These are phyloP conservation scores for Archivesica marissinica DNA, from an alignment of 1,140 invertebrate species.

Conservation along the genomic window DNA sequence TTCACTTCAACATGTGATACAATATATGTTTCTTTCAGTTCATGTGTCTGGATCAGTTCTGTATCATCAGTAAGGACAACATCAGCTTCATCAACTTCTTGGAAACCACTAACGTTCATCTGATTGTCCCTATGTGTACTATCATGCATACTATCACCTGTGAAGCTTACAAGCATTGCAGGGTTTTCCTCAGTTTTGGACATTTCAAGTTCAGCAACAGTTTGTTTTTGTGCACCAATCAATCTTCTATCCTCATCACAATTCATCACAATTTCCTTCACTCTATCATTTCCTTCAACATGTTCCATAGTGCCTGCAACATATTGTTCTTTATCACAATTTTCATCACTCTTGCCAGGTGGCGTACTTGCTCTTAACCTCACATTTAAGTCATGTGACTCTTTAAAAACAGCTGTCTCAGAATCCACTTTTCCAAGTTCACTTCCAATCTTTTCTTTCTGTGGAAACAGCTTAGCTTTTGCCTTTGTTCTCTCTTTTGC, in stretches of 20 bases:
- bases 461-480: constrained; percentile 55
- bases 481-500: constrained; percentile 55
- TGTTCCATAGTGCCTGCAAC: not conserved
- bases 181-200: not conserved
- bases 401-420: not conserved
- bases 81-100: not conserved
- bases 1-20: not conserved
- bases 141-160: not conserved
- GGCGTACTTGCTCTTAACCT: not conserved
- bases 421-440: not conserved
- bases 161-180: not conserved
- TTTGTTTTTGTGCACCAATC: not conserved
- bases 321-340: not conserved
- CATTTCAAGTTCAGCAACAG: not conserved
- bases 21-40: not conserved
- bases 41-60: not conserved
- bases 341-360: not conserved
- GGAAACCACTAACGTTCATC: not conserved
- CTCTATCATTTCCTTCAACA: not conserved
- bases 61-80: not conserved
- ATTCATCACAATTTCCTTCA: not conserved
- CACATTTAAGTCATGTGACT: not conserved
- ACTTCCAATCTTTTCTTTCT: constrained; percentile 6
- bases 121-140: not conserved
- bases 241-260: no score